A percentile compares a stretch with the other conserved stretches of the same genome.
phyloP scores from a whole-genome alignment of 1,140 invertebrate species.

The Achatina immaculata region DNA sequence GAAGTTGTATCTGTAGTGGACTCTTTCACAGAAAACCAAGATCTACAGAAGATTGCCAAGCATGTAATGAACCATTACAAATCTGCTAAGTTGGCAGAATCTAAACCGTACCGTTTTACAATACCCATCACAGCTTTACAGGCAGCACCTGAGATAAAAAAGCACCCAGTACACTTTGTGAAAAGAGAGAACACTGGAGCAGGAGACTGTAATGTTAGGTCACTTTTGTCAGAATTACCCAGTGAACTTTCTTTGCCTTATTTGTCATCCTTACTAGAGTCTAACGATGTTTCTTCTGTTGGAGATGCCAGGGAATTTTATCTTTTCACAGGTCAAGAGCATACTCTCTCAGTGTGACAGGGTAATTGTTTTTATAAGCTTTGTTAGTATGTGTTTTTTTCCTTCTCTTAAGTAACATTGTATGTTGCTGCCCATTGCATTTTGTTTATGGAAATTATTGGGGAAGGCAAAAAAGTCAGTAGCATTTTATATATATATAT shows the following conservation, averaged over 20 bases:
- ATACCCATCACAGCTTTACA: slow-evolving; percentile 29
- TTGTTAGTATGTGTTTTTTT: no score
- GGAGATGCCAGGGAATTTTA: not conserved
- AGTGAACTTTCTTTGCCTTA: not conserved
- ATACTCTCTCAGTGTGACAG: no score
- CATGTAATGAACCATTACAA: slow-evolving; percentile 14
- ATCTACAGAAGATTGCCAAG: not conserved
- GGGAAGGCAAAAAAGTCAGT: no score
- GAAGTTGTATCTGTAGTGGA: slow-evolving; percentile 23
- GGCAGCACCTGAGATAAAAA: slow-evolving; percentile 23
- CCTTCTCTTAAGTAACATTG: no score
- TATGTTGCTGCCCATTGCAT: no score
- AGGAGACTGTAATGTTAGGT: not conserved
- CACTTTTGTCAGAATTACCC: not conserved
- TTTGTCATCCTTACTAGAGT: not conserved
- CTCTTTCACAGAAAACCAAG: slow-evolving; percentile 20
- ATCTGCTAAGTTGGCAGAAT: not conserved
- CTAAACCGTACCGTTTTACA: not conserved
- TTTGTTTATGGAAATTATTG: no score
- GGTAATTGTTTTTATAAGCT: no score
- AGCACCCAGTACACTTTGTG: not conserved
- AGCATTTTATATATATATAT: no score
- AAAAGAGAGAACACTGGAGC: slow-evolving; percentile 12
- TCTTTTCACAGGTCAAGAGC: not conserved
- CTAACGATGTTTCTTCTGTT: not conserved